Base-by-base conservation (phyloP, 2,797 vertebrate species). In the Cebuella pygmaea region DNA sequence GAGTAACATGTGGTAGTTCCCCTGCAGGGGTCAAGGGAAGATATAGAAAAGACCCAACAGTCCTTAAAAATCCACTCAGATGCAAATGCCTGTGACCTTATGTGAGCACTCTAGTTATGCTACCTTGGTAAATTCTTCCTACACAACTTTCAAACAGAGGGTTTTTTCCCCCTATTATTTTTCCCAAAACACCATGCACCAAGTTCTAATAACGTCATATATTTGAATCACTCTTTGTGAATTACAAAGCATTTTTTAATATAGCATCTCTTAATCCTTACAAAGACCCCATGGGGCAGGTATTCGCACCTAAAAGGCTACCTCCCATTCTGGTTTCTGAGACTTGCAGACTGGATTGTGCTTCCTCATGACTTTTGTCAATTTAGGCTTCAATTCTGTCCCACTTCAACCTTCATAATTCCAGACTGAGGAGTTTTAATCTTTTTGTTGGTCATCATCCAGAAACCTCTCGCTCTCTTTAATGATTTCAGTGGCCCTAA, bases 131-230 rank as follows among this genome's bases (percentile, higher is more conserved):
- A 44, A 39, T 26, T 39, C 12, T 85, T 46, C 82, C 67, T 27
- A 55, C 0, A 41, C 74, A 81, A 81, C 36, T 46, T 84, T 48
- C 94, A 50, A 64, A 80, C 30, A 83, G 4, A 17, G 30, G 14
- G 30, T 0, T n/a, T 10, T 46, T 75, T 50, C 27, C 30, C 30
- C 19, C 44, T 55, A 6, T 50, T 86, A 74, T 94, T 96, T 94
- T 59, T n/a, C 64, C 70, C 19, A 30, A 95, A 95, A 90, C 70
- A 95, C 83, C 59, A 88, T 93, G 88, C 76, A 94, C 50, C 52
- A 74, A 87, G 27, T 83, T 97, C 91, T 91, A 95, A 96, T 67
- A 92, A 59, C 27, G 48, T 67, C 67, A 85, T 48, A 52, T 17
- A n/a, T 78, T 41, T 83, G 44, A 83, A 41, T 7, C 88, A 85